Base-by-base conservation (phyloP, 2,797 vertebrate genomes). In the Tragopan temminckii region DNA sequence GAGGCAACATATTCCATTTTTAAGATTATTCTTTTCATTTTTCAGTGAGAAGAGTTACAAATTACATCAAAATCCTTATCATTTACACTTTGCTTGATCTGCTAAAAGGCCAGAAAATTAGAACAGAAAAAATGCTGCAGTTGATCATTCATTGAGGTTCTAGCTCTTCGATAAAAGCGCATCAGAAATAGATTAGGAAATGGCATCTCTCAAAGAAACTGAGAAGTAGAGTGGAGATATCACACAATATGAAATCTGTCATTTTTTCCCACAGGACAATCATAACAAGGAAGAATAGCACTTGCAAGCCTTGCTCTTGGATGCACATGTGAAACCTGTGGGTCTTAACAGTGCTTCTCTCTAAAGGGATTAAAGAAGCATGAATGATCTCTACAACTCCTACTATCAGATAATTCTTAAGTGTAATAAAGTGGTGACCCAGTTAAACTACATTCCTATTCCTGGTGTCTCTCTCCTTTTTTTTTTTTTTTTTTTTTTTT, bases 381-480 rank as follows among this genome's bases (percentile, higher is more conserved):
- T 64, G 85, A 95, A 86, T 94, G 87, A 94, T 85, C 85, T 43
- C 87, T 76, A 89, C 92, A 88, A 59, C 40, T 70, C 43, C 69
- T 74, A 91, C 69, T 80, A 92, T 93, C 92, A 89, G 90, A 88
- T 94, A 80, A 89, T 88, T 92, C 93, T 35, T 8, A 77, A 90
- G 89, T 91, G 85, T 70, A 93, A 95, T 93, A 91, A 93, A 94
- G 76, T 36, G 57, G 82, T 89, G 94, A 95, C 77, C 93, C 43
- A 81, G 89, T 88, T 92, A 92, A 95, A 91, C 92, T 77, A 84
- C 90, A 96, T 97, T 94, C 93, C 79, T 90, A 62, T 59, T 83
- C 33, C 85, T 93, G 76, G 76, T 91, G 85, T 62, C 82, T 38
- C 52, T 82, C 8, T 58, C 7, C 80, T 16, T 91, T 71, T 80